Conservation (phyloP, 2,113 vertebrate species). For the Myotis brandtii region DNA sequence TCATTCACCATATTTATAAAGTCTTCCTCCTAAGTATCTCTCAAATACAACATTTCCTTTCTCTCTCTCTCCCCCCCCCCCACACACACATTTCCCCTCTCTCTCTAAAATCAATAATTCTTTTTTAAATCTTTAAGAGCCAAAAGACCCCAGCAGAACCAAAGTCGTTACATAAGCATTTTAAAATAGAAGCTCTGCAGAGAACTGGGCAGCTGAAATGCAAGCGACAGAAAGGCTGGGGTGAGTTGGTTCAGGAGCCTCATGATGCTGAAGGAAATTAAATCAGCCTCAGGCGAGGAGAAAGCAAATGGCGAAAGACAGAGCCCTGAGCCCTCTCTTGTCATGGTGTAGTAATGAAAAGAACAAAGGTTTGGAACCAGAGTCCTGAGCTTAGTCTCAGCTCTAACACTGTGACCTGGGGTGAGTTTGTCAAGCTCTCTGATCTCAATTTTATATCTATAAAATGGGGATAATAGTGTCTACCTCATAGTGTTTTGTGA, state of each 20-base stretch:
- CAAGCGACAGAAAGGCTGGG: neutral
- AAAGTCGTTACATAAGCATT: neutral
- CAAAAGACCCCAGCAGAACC: neutral
- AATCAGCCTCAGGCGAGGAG: neutral
- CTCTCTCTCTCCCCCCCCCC: neutral
- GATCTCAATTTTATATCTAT: neutral
- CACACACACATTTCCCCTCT: too few species aligned
- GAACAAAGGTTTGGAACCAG: neutral
- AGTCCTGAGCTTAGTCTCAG: neutral
- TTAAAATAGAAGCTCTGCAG: neutral
- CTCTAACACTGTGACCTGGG: neutral
- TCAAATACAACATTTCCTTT: neutral
- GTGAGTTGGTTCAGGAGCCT: neutral
- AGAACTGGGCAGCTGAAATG: neutral
- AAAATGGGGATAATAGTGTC: neutral
- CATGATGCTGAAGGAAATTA: neutral
- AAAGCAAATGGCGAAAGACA: neutral
- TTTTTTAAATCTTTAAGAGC: neutral
- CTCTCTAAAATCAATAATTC: neutral
- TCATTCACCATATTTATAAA: neutral
- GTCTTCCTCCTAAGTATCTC: neutral
- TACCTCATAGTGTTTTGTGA: neutral
- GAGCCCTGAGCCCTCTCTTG: too few species aligned
- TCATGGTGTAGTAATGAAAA: neutral
- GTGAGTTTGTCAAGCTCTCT: constrained; percentile 14